Base-by-base conservation (phyloP, 2,113 vertebrate genomes). In the Gopherus flavomarginatus region DNA sequence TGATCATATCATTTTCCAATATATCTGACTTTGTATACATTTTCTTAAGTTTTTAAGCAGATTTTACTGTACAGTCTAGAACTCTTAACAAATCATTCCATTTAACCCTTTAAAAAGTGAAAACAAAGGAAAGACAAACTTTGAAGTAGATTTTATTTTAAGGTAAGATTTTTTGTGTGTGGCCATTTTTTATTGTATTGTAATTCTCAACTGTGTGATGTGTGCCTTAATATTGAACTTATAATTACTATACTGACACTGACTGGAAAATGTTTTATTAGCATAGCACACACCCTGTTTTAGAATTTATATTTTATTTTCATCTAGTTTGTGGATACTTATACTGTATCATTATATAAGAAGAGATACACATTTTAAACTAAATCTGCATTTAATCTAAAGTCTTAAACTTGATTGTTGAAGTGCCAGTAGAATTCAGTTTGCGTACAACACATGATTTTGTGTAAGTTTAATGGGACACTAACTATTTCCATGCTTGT, bases 401-500 rank as follows among this genome's bases (percentile, higher is more conserved):
- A 94, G 79, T 82, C 57, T 97, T 94, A 91, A 97, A 94, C 95
- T 93, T 95, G 97, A 97, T 97, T 98, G 97, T 98, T 98, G 87
- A 97, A 94, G 87, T 98, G 97, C 98, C 97, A 99, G 94, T 93
- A 96, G 94, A 97, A 96, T 98, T 96, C 97, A 96, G 97, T 98
- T 97, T 97, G 91, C 88, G 96, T 95, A 95, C 89, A 98, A 2
- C 47, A 81, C 96, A 98, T 90, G 83, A 94, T 98, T 97, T 98
- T 97, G 95, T 96, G 87, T 97, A 95, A 96, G 44, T 88, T 97
- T 96, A 96, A 96, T 95, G 91, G 88, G 94, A 93, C 94, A 13
- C 81, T 96, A 98, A 98, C 88, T 82, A n/a, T 88, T 97, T 98
- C 97, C 97, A 97, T 97, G 84, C 93, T 94, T 96, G 88, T 94